These are phyloP conservation scores for Apamea sordens DNA, from an alignment of 2,888 invertebrate genomes.

Conservation along the genomic window DNA sequence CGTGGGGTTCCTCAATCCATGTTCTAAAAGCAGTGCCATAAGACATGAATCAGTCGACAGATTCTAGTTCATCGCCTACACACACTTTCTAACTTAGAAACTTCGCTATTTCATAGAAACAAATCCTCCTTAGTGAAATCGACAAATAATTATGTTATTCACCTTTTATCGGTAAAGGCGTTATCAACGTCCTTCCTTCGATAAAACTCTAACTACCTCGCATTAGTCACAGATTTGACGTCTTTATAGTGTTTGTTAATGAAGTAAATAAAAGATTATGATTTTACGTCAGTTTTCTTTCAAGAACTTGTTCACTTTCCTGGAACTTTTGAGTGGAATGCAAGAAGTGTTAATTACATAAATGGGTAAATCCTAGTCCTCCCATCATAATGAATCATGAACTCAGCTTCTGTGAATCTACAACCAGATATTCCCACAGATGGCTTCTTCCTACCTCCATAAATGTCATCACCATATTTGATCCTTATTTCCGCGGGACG, in stretches of 20 bases:
- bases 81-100: conserved; percentile 35
- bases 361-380: background rate
- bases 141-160: conserved; percentile 43
- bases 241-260: conserved; percentile 10
- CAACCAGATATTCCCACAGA: background rate
- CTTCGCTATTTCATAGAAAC: conserved; percentile 9
- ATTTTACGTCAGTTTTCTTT: conserved; percentile 4
- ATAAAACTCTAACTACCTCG: conserved; percentile 26
- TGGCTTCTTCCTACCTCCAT: background rate
- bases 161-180: conserved; percentile 28
- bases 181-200: conserved; percentile 40
- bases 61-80: conserved; percentile 28
- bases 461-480: background rate
- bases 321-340: background rate
- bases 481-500: background rate
- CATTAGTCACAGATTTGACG: conserved; percentile 42
- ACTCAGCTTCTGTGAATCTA: background rate
- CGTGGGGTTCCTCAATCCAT: background rate
- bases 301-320: background rate
- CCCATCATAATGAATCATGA: background rate
- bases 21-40: conserved; percentile 4
- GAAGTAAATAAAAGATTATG: conserved; percentile 1
- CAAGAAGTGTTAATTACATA: background rate
- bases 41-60: conserved; percentile 9
- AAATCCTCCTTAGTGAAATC: conserved; percentile 15